Base-by-base conservation (phyloP, 2,888 invertebrate species). In the Athetis lepigone region DNA sequence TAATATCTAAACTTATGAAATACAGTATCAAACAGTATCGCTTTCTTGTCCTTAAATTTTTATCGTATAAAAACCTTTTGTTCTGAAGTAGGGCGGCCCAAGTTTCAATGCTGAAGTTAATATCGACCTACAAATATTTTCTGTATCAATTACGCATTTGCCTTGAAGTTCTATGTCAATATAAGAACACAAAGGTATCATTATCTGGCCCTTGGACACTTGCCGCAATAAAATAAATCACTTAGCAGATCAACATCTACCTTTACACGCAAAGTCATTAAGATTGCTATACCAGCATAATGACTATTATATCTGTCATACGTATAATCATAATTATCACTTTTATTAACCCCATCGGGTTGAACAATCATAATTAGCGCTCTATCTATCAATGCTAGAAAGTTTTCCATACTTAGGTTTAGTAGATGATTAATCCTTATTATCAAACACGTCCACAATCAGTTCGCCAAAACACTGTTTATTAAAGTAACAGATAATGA, bases 81-180 rank as follows among this genome's bases (percentile, higher is more conserved):
- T 83, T 77, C 52, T 45, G 73, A 83, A 79, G 69, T 82, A 83
- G 81, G 81, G 81, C 82, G 82, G 77, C 72, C 75, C 74, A 76
- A 56, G 75, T 80, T 78, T 76, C 80, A 70, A 79, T 81, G 80
- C 56, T 70, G 67, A 62, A 74, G 57, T 77, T 75, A 51, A 77
- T 64, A 66, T 72, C 70, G 68, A 79, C 67, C 64, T 76, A 75
- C 70, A 77, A 77, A 75, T 67, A 71, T 78, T 75, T 77, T 80
- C 65, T 75, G 59, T 80, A 70, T 60, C 59, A 74, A 68, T 61
- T 58, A 72, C 56, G 59, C 33, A 49, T 64, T 76, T 63, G 50
- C 77, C 80, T 81, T 81, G 76, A 72, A 72, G 68, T 76, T 71
- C 68, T 55, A 62, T 70, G 72, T 75, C 76, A 79, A 64, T 75